These are phyloP conservation scores for Muscina levida DNA, from an alignment of 2,888 invertebrate genomes.

Conservation along the genomic window DNA sequence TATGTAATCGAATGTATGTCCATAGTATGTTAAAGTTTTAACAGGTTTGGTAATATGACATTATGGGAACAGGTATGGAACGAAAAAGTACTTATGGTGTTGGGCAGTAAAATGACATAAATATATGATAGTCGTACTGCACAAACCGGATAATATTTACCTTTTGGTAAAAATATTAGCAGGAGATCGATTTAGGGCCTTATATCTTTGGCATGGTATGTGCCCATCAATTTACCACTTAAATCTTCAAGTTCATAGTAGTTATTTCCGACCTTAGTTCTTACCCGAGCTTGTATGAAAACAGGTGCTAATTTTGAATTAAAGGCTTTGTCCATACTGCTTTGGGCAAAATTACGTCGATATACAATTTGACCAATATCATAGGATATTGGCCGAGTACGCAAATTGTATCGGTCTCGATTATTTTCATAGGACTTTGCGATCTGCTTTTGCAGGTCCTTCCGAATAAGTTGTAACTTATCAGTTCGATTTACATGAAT, in stretches of 20 bases:
- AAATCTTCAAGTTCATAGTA: constrained; percentile 37
- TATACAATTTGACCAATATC: not conserved
- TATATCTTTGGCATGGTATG: constrained; percentile 32
- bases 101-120: too few relatives aligned
- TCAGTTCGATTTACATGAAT: not conserved
- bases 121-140: too few relatives aligned
- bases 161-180: not conserved
- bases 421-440: constrained; percentile 29
- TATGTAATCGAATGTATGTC: too few relatives aligned
- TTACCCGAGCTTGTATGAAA: constrained; percentile 9
- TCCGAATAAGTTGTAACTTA: not conserved
- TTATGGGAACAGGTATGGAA: too few relatives aligned
- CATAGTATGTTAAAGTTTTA: too few relatives aligned
- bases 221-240: constrained; percentile 11
- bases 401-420: not conserved
- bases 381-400: not conserved
- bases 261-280: constrained; percentile 21
- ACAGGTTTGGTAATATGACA: too few relatives aligned
- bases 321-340: constrained; percentile 4
- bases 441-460: not conserved
- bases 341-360: constrained; percentile 8
- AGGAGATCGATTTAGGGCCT: too few relatives aligned
- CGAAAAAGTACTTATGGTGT: too few relatives aligned
- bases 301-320: constrained; percentile 23
- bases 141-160: not conserved